phyloP scores from a whole-genome alignment of 2,113 vertebrate genomes.

The Nothoprocta perdicaria region DNA sequence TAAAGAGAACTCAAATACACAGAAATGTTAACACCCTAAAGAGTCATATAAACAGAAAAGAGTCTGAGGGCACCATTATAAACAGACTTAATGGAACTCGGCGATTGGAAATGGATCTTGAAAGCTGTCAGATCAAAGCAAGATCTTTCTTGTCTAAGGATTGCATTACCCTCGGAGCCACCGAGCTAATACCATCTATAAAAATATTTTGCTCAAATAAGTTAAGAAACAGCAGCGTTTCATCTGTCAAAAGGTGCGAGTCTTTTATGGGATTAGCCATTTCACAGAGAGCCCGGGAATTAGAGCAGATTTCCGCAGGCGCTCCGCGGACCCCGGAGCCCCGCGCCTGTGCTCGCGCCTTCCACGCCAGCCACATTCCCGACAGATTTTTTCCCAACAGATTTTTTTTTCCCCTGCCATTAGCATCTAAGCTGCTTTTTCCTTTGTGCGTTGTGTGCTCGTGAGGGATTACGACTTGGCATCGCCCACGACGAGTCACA shows the following conservation, averaged over 20 bases:
- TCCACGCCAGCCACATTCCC: accelerated
- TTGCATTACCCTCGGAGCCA: constrained; percentile 60
- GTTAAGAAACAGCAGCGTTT: constrained; percentile 56
- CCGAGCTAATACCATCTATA: constrained; percentile 47
- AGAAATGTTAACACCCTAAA: constrained; percentile 33
- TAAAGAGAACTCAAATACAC: not conserved
- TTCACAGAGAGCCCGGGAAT: constrained; percentile 38
- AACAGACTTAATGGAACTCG: constrained; percentile 57
- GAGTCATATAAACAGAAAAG: constrained; percentile 41
- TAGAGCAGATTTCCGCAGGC: constrained; percentile 41
- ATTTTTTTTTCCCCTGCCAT: not conserved
- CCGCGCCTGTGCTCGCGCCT: not conserved
- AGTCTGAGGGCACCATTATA: constrained; percentile 55
- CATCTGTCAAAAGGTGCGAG: constrained; percentile 59
- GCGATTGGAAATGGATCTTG: constrained; percentile 65
- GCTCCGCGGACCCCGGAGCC: not conserved
- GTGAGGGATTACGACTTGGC: constrained; percentile 34
- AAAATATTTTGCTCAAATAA: constrained; percentile 61
- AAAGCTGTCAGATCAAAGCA: constrained; percentile 71
- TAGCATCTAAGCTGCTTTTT: constrained; percentile 34
- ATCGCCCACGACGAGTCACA: not conserved
- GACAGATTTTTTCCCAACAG: not conserved
- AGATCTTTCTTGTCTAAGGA: constrained; percentile 28
- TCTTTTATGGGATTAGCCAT: constrained; percentile 61
- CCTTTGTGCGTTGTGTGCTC: not conserved